These are phyloP conservation scores for Apistogramma diplotaenia DNA, from an alignment of 2,113 vertebrate genomes.

Conservation along the genomic window DNA sequence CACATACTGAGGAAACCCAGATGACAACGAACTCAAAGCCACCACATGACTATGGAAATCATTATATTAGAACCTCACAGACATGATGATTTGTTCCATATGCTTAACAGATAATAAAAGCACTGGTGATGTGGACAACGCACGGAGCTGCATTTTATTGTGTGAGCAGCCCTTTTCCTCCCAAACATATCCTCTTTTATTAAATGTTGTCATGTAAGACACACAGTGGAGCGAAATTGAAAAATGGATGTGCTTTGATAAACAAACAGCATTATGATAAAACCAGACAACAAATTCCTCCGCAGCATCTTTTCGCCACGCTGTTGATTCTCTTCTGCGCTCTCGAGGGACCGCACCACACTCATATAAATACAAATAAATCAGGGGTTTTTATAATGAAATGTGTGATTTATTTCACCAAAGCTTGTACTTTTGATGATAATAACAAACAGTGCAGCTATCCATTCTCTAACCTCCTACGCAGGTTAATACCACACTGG, in stretches of 20 bases:
- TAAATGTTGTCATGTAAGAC: neutral
- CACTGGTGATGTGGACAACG: neutral
- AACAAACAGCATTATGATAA: conserved; percentile 1
- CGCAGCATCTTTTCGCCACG: neutral
- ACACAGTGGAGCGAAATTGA: neutral
- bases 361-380: neutral
- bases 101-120: conserved; percentile 29
- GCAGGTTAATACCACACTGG: neutral
- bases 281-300: neutral
- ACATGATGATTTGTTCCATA: conserved; percentile 40
- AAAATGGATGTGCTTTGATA: conserved; percentile 7
- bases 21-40: too few relatives aligned
- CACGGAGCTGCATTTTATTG: neutral
- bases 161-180: neutral
- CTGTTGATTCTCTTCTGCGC: neutral
- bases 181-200: neutral
- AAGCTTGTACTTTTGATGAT: neutral
- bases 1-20: too few relatives aligned
- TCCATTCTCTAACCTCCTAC: neutral
- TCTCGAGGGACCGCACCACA: neutral
- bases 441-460: neutral
- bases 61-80: conserved; percentile 14
- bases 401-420: neutral
- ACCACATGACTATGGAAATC: too few relatives aligned
- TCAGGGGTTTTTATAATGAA: neutral